Evolutionary conservation across 2,797 vertebrate species (phyloP).

Genomic region (Numenius phaeopus): DNA sequence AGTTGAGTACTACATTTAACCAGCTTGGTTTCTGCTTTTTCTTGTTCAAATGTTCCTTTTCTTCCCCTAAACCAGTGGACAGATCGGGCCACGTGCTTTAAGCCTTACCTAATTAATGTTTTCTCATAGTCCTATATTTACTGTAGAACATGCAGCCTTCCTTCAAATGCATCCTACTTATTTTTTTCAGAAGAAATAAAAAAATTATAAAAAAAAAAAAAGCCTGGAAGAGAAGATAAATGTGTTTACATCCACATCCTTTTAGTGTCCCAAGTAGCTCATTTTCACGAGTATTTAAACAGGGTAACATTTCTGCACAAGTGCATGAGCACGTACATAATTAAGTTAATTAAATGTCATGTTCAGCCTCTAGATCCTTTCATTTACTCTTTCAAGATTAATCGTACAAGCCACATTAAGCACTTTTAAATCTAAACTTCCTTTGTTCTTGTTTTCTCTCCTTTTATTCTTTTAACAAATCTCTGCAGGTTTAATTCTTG

Average conservation of each 20-base stretch:
- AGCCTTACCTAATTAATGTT: background rate
- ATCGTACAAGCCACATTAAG: background rate
- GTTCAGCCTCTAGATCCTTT: conserved; percentile 27
- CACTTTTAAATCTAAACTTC: background rate
- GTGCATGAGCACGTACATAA: background rate
- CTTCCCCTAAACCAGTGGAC: background rate
- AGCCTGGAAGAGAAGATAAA: background rate
- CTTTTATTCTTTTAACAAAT: background rate
- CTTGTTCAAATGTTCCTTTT: background rate
- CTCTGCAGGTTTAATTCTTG: background rate
- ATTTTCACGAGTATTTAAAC: background rate
- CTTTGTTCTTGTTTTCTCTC: background rate
- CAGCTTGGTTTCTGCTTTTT: background rate
- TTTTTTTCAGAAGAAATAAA: background rate
- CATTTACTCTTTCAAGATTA: conserved; percentile 26
- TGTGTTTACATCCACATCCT: background rate
- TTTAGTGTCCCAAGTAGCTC: background rate
- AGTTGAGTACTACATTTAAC: background rate
- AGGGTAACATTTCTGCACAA: background rate
- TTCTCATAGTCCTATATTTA: background rate
- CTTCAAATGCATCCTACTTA: background rate
- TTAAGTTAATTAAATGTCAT: conserved; percentile 40
- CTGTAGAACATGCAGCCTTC: background rate
- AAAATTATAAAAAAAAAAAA: background rate
- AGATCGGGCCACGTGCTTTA: background rate